Base-by-base conservation (phyloP, 1,140 invertebrate genomes). In the Nephila pilipes region DNA sequence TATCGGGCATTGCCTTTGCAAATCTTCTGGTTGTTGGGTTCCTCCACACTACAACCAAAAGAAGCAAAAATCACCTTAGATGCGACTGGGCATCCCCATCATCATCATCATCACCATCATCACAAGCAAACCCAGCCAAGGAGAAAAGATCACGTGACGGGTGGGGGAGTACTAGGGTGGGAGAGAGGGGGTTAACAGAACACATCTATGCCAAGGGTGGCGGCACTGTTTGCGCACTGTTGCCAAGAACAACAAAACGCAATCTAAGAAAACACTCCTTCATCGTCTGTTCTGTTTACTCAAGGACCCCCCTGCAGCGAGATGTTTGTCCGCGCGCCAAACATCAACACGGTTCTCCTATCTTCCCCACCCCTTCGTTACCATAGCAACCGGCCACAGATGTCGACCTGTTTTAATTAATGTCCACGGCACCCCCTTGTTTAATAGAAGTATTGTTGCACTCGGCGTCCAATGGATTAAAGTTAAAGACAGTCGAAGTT, bases 251-350 rank as follows among this genome's bases (percentile, higher is more conserved):
- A 93, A 93, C 92, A 93, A 93, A 93, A 88, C 85, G 85, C 91
- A 93, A 93, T 93, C 92, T 93, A 93, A 93, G 92, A 93, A 93
- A 93, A 93, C 92, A 93, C 65, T 93, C 92, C 75, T 93, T 89
- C 92, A 88, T 89, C 92, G 85, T 93, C 92, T 93, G 92, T 79
- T 83, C 85, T 93, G 92, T 93, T 93, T 93, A 93, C 92, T 85
- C 92, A 93, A 89, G 69, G 69, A 22, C 32, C 65, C 55, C 89
- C 91, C 85, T 58, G 80, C 46, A 80, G 91, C 58, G 85, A 87
- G 85, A 89, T 93, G 87, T 93, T 93, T 93, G 92, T 93, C 91
- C 91, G 85, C 91, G 91, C 91, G 85, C 91, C 83, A 93, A 93
- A 93, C 91, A 93, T 93, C 81, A 93, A 93, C 91, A 93, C 38